Percentiles rank a stretch among this genome's conserved stretches.
Evolutionary conservation across 2,113 vertebrate genomes (phyloP).

Genomic region (Crotalus viridis): DNA sequence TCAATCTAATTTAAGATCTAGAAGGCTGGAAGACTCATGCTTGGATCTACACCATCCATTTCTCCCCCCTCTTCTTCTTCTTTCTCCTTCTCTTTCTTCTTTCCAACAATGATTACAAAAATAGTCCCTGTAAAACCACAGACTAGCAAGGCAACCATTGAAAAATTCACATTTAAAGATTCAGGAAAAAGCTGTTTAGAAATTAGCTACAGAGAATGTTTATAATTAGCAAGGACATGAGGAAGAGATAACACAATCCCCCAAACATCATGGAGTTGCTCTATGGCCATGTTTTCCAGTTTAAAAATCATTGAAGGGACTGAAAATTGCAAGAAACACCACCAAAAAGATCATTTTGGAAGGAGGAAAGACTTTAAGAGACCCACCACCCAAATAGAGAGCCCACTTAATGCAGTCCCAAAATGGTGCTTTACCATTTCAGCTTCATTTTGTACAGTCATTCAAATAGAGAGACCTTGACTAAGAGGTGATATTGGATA

Average conservation of each 20-base stretch:
- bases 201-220: constrained; percentile 64
- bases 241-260: constrained; percentile 35
- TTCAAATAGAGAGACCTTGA: background rate
- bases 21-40: constrained; percentile 62
- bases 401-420: background rate
- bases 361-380: background rate
- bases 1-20: constrained; percentile 86
- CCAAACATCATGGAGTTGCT: constrained; percentile 37
- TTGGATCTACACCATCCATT: constrained; percentile 69
- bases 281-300: background rate
- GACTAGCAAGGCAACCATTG: constrained; percentile 64
- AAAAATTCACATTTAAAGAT: constrained; percentile 59
- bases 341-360: background rate
- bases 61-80: constrained; percentile 49
- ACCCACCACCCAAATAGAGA: background rate
- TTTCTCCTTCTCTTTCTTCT: constrained; percentile 63
- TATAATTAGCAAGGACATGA: constrained; percentile 68
- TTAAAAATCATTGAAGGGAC: background rate
- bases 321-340: background rate
- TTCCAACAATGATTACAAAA: constrained; percentile 72
- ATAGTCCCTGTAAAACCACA: constrained; percentile 69
- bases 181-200: constrained; percentile 60
- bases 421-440: background rate
- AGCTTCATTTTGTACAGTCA: background rate
- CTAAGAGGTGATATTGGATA: background rate